A percentile compares a stretch with the other conserved stretches of the same genome.
These are phyloP conservation scores for Salvelinus fontinalis DNA, from an alignment of 2,113 vertebrate genomes.

Conservation along the genomic window DNA sequence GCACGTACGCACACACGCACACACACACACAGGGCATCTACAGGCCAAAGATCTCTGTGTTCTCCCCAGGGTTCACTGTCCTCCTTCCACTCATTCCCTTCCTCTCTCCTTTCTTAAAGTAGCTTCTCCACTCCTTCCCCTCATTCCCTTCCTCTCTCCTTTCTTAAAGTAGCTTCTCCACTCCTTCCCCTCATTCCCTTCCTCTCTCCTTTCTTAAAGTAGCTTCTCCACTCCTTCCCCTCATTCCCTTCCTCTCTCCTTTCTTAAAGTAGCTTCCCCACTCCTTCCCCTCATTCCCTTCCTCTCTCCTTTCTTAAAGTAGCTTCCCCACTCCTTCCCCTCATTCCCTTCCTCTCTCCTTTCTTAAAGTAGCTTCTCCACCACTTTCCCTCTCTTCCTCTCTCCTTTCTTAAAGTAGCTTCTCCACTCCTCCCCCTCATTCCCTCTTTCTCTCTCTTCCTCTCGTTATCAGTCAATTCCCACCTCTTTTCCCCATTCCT, in stretches of 20 bases:
- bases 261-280: background rate
- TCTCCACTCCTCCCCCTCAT: background rate
- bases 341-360: background rate
- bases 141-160: background rate
- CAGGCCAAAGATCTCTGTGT: constrained; percentile 29
- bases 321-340: constrained; percentile 17
- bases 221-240: background rate
- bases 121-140: background rate
- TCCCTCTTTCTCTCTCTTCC: background rate
- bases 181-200: constrained; percentile 19
- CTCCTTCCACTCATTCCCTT: constrained; percentile 8
- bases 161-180: no score
- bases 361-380: no score
- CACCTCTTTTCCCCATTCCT: no score
- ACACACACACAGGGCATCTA: background rate
- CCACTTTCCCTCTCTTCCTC: no score
- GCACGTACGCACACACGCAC: no score
- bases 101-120: background rate
- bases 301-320: constrained; percentile 7
- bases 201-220: constrained; percentile 7
- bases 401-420: no score
- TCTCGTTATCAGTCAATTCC: background rate
- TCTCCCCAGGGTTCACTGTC: constrained; percentile 26
- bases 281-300: constrained; percentile 20
- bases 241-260: constrained; percentile 1